Evolutionary conservation across 30 jellyfish, hydroid and myxozoan species (phyloP), one percentile per base, ranked within the genome.

Genomic region (Aurelia aurita): DNA sequence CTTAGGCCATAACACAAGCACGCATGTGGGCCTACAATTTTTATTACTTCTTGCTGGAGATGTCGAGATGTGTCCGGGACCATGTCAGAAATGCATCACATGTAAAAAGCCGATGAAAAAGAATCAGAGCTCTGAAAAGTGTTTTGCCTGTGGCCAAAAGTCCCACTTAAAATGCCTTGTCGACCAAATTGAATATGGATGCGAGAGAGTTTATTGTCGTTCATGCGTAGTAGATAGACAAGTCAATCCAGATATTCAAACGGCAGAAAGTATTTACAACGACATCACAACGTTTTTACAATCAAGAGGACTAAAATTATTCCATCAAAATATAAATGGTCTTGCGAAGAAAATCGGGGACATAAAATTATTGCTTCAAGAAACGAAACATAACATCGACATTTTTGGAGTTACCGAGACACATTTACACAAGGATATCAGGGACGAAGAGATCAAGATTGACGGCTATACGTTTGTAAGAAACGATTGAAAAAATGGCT

Each of bases 201-300:
- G 84, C 84, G 69, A 72, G 84, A 74, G 76, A 57, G 87, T 55
- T 74, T 74, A 73, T 73, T 73, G 53, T 51, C 72, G 85, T 73
- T 73, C 55, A 58, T 73, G 85, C 55, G 21, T 73, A 47, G 72
- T 51, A 73, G 85, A 51, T 73, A 73, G 28, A 73, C 85, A 73
- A 43, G 46, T 45, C 43, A 73, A 73, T 73, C 85, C 85, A 73
- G 85, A 73, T 73, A 73, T 16, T 55, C 72, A 47, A 73, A 73
- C 49, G 72, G 72, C 55, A 73, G 85, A 73, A 73, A 73, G 26
- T 8, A 69, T 27, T 8, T 69, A 69, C 82, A 25, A n/a, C 82
- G 71, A 69, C 39, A 69, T 69, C 82, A 32, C 82, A 69, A 69
- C 64, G 82, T 69, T 69, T 69, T 69, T 69, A 39, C 82, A 34